Evolutionary conservation across 2,888 invertebrate species (phyloP), one percentile per base, ranked within the genome.

Genomic region (Fragum fragum): DNA sequence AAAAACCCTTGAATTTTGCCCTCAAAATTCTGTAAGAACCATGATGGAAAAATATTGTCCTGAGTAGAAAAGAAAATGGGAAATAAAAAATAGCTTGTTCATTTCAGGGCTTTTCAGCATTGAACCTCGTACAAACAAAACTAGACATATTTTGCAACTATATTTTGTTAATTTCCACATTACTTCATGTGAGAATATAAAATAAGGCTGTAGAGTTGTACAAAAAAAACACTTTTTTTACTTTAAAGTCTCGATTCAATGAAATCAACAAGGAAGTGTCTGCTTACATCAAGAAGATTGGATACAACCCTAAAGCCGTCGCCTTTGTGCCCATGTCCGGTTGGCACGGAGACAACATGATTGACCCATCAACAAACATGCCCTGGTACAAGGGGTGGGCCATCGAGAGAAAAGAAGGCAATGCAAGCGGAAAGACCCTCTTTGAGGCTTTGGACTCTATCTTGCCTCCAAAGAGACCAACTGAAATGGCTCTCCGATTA

Each of bases 301-400:
- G 99, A 95, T 99, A 99, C 96, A 99, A 99, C 95, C 99, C 99
- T 87, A 97, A 97, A 91, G 97, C 97, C 74, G 99, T 99, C 92
- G 97, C 99, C 88, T 99, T 99, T 95, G 99, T 99, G 83, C 99
- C 99, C 94, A 99, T 99, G 95, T 99, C 99, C 94, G 99, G 99
- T 93, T 99, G 99, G 99, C 98, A 99, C 95, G 99, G 99, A 95
- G 99, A 99, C 96, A 99, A 99, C 97, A 99, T 99, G 99, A 96
- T 99, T 95, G 99, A 99, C 96, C 95, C 96, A 86, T 98, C 98
- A 74, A 95, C 96, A 93, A 99, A 99, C 95, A 99, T 87, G 85
- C 0, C 9, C 9, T 85, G 85, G 85, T 96, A 95, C 95, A 99
- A 99, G 96, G 99, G 99, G 96, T 99, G 99, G 99, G 94, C 95